phyloP scores from a whole-genome alignment of 2,113 vertebrate species.

The Aix galericulata region DNA sequence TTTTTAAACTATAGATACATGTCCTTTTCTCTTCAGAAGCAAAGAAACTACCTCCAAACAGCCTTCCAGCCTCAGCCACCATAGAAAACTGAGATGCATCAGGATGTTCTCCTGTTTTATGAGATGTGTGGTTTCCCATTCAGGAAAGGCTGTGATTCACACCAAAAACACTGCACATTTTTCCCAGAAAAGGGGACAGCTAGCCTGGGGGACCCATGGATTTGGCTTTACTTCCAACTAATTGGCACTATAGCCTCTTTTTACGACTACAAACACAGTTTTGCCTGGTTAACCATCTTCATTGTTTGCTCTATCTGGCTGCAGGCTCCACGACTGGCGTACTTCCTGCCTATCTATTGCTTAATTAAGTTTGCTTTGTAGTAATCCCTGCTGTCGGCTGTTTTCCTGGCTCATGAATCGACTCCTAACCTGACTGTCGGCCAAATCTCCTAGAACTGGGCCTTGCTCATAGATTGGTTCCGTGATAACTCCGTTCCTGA shows the following conservation, averaged over 20 bases:
- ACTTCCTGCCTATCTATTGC: conserved; percentile 65
- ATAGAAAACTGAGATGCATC: not conserved
- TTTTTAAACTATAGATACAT: not conserved
- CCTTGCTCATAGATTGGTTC: not conserved
- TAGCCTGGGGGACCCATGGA: not conserved
- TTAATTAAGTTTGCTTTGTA: conserved; percentile 63
- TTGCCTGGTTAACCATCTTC: not conserved
- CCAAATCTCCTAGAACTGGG: not conserved
- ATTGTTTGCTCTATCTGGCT: conserved; percentile 29
- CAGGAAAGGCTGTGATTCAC: not conserved
- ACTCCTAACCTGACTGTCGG: conserved; percentile 5
- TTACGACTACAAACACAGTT: not conserved
- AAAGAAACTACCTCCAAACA: not conserved
- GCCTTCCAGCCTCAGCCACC: not conserved
- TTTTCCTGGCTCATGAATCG: not conserved
- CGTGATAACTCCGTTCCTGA: not conserved
- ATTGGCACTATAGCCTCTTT: not conserved
- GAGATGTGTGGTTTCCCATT: not conserved
- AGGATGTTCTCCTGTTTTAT: not conserved
- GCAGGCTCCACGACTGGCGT: conserved; percentile 37
- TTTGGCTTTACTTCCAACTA: not conserved
- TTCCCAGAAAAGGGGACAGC: not conserved
- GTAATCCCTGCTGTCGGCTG: conserved; percentile 33
- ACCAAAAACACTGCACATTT: not conserved
- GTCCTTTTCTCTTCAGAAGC: not conserved